Evolutionary conservation across 2,888 invertebrate species (phyloP), one percentile per base, ranked within the genome.

Genomic region (Antheraea yamamai): DNA sequence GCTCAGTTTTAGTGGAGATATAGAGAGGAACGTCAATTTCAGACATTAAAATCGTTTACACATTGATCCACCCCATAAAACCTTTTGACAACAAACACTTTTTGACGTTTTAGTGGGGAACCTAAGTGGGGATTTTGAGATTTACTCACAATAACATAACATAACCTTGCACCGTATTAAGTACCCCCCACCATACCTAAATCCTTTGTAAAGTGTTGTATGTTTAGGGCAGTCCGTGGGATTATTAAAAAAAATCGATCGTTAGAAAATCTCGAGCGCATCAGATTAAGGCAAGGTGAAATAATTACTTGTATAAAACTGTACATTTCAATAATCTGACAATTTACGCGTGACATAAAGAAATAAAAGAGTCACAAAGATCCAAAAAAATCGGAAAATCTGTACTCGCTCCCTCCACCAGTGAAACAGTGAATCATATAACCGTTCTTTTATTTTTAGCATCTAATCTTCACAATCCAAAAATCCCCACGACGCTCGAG

Each of bases 81-180:
- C 4, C 35, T 39, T 39, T 39, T 39, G 30, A 30, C 39, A 39
- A 39, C 39, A 39, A 4, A 39, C 0, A 30, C 30, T 30, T 30
- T 30, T 30, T 30, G 35, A 39, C 47, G 47, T 12, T 47, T 55
- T 55, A 55, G 14, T 14, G 47, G 23, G 71, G 71, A 20, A 47
- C n/a, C 20, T 47, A 71, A 47, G 12, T n/a, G 12, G 71, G 71
- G 3, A 20, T 71, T 71, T 71, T 16, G 12, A 3, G 71, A 71
- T 71, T 71, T 71, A 71, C 47, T 71, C 47, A 39, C n/a, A 47
- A n/a, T 71, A 47, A 71, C 71, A 71, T 71, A 20, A 20, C n/a
- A n/a, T n/a, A 7, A n/a, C 47, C 18, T 47, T 71, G 47, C 71
- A 71, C 20, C 39, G 39, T 39, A 2, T 47, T 39, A 4, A 71